Base-by-base conservation (phyloP, 2,888 invertebrate species). In the Drosophila neonasuta region DNA sequence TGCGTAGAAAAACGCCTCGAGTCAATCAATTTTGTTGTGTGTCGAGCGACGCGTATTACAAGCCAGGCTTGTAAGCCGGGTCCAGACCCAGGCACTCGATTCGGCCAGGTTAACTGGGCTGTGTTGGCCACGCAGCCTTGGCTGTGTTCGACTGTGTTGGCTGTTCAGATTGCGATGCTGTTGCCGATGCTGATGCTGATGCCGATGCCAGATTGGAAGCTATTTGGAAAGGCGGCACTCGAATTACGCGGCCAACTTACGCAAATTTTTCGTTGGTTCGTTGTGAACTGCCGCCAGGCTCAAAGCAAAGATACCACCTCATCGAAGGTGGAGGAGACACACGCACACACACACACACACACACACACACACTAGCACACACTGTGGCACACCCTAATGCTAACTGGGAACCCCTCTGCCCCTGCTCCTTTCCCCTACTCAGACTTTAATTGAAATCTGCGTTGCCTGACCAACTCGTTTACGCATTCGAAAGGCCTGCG, bases 401-500 rank as follows among this genome's bases (percentile, higher is more conserved):
- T 70, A 60, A 48, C 69, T 64, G 72, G 36, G n/a, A 11, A n/a
- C n/a, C 36, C 36, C 49, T 42, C 51, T 45, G 48, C 63, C 58
- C 50, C 54, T 30, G 13, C 42, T 2, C 41, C 3, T 8, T 4
- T 10, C 20, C 5, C 11, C 20, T n/a, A 10, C 15, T 10, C 13
- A 9, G 30, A 20, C 36, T 30, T 80, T 87, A 83, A 83, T 87
- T 83, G 87, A 83, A 85, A 83, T 73, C 86, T 73, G 73, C 73
- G 61, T 56, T 51, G 73, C 39, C 49, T 13, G 68, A 17, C 42
- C 79, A 86, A 87, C 82, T 77, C 62, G 82, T 83, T 83, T 82
- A 83, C 87, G 82, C 87, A 87, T 85, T 86, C 52, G 82, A 83
- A 83, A 83, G 82, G 85, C 87, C 67, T 49, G 45, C 6, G 7